phyloP scores from a whole-genome alignment of 1,140 invertebrate species.

The Latrodectus geometricus region DNA sequence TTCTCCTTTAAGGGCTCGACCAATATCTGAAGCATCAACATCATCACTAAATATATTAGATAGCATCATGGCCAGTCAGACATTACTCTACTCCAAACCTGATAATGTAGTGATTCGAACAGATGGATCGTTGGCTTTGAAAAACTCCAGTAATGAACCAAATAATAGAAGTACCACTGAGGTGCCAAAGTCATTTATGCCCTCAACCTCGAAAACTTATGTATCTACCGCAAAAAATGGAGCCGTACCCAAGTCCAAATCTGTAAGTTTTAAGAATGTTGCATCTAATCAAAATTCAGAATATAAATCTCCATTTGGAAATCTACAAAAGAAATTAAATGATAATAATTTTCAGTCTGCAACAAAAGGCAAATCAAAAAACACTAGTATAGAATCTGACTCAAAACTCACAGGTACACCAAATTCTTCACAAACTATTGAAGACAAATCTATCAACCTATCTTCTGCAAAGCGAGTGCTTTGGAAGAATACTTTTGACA shows the following conservation, averaged over 20 bases:
- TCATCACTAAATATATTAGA: constrained; percentile 26
- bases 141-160: constrained; percentile 7
- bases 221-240: background rate
- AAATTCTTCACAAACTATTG: background rate
- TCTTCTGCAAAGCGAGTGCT: background rate
- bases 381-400: background rate
- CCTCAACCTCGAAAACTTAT: background rate
- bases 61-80: constrained; percentile 48
- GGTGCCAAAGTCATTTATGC: background rate
- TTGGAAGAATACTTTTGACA: background rate
- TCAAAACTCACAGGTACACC: no score
- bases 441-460: background rate
- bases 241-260: background rate
- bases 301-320: no score
- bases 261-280: background rate
- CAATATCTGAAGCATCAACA: background rate
- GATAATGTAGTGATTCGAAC: constrained; percentile 21
- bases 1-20: background rate
- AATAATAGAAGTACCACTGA: background rate
- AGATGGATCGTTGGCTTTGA: constrained; percentile 27
- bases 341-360: no score
- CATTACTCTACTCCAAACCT: constrained; percentile 30
- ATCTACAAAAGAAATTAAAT: no score
- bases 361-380: background rate
- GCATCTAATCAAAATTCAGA: no score